phyloP scores from a whole-genome alignment of 2,888 invertebrate genomes.

The Athalia rosae region DNA sequence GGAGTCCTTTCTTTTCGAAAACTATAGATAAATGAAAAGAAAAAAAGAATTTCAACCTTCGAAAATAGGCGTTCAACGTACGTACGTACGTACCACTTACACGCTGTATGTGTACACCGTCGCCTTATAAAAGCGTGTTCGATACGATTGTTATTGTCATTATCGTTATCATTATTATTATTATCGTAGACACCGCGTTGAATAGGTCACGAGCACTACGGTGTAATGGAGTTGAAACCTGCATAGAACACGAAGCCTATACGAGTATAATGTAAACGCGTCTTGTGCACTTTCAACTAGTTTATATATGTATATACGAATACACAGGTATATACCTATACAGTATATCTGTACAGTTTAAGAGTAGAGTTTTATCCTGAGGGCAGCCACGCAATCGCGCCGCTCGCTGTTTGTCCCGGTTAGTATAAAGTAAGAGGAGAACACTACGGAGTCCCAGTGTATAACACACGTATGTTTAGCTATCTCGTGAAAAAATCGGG shows the following conservation, averaged over 20 bases:
- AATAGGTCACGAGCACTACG: background rate
- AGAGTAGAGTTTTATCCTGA: background rate
- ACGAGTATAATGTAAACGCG: too few species aligned
- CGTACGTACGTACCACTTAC: background rate
- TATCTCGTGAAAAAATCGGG: constrained; percentile 2
- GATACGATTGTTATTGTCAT: background rate
- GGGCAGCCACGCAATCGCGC: constrained; percentile 14
- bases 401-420: background rate
- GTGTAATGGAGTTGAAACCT: constrained; percentile 7
- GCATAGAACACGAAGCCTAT: too few species aligned
- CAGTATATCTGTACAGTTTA: too few species aligned
- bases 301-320: background rate
- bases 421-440: constrained; percentile 5
- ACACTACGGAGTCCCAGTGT: background rate
- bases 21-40: too few species aligned
- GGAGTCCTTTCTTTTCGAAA: too few species aligned
- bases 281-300: background rate
- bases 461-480: background rate
- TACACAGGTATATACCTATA: background rate
- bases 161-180: background rate
- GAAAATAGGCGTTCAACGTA: too few species aligned
- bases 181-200: background rate
- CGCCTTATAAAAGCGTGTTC: background rate
- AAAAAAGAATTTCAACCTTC: too few species aligned
- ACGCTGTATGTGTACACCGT: background rate